Percentiles rank a stretch among this genome's conserved stretches.
phyloP scores from a whole-genome alignment of 92 coral and sea anemone species.

The Epizoanthus stellaris region DNA sequence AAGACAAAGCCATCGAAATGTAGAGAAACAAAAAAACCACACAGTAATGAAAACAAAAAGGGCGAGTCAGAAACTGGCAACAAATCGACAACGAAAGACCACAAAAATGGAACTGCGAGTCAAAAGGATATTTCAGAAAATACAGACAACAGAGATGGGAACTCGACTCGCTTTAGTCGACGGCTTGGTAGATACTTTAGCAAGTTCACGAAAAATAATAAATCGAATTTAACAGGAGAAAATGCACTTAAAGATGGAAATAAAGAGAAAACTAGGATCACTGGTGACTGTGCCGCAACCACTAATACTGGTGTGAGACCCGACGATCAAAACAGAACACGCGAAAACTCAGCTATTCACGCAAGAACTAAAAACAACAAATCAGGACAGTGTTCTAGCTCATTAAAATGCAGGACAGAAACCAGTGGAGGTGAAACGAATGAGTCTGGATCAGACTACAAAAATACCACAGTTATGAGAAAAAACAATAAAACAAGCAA shows the following conservation, averaged over 20 bases:
- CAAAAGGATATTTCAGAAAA: constrained; percentile 14
- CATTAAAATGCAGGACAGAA: constrained; percentile 53
- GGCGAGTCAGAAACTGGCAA: background rate
- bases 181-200: constrained; percentile 41
- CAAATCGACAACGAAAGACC: background rate
- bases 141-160: constrained; percentile 15
- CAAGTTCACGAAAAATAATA: constrained; percentile 23
- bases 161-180: constrained; percentile 3
- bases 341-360: background rate
- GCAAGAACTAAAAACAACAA: constrained; percentile 3
- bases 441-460: constrained; percentile 64
- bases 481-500: constrained; percentile 45
- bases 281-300: background rate
- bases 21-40: constrained; percentile 2
- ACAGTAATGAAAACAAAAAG: background rate
- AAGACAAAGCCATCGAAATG: constrained; percentile 6
- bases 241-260: background rate
- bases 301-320: too few relatives aligned
- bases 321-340: background rate
- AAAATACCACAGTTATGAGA: constrained; percentile 48
- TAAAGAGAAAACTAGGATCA: background rate
- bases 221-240: constrained; percentile 8
- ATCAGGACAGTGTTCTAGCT: constrained; percentile 42
- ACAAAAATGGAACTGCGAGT: background rate
- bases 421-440: constrained; percentile 48